Conservation (phyloP, 1,140 invertebrate genomes). For the Bombus confusus region DNA sequence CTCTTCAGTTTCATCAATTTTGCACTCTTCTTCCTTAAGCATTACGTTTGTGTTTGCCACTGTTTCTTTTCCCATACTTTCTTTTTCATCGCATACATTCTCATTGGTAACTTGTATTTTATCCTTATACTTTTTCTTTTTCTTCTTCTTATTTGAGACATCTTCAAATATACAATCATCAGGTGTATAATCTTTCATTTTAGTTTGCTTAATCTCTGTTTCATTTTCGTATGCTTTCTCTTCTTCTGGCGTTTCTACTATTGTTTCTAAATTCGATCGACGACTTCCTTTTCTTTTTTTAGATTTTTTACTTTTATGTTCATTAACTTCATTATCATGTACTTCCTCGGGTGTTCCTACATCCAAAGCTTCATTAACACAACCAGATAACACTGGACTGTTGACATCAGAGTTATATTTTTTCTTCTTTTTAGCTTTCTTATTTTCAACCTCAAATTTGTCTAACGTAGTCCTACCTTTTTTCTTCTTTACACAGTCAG, state of each 20-base stretch:
- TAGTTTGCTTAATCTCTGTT: background rate
- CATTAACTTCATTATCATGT: conserved; percentile 73
- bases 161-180: conserved; percentile 13
- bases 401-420: conserved; percentile 34
- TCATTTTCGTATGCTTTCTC: conserved; percentile 49
- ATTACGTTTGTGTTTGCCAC: background rate
- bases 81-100: background rate
- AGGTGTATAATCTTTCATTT: conserved; percentile 12
- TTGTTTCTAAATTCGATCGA: conserved; percentile 72
- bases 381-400: conserved; percentile 19
- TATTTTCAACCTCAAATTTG: conserved; percentile 77
- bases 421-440: conserved; percentile 70
- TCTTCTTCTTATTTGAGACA: conserved; percentile 43
- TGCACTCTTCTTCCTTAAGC: conserved; percentile 11
- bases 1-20: background rate
- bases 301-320: conserved; percentile 65
- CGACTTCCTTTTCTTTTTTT: conserved; percentile 61
- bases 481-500: conserved; percentile 71
- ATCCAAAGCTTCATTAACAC: conserved; percentile 73
- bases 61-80: conserved; percentile 5
- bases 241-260: conserved; percentile 72
- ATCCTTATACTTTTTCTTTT: conserved; percentile 44
- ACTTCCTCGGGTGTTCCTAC: conserved; percentile 64
- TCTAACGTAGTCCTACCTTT: conserved; percentile 73
- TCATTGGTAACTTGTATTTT: background rate